These are phyloP conservation scores for Empis livida DNA, from an alignment of 2,888 invertebrate genomes.

Conservation along the genomic window DNA sequence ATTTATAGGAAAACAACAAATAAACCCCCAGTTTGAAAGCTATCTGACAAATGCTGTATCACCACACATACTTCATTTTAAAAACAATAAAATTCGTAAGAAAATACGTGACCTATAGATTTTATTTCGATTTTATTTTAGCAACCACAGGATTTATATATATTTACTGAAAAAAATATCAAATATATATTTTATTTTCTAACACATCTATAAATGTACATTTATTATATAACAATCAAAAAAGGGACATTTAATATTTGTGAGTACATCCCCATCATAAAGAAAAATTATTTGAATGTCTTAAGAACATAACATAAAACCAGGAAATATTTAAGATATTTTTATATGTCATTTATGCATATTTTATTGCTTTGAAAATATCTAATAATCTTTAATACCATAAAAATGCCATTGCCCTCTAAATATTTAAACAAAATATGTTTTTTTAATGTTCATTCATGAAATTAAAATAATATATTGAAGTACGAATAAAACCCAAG, in stretches of 20 bases:
- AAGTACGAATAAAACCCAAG: too few relatives aligned
- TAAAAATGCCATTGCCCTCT: too few relatives aligned
- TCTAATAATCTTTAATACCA: too few relatives aligned
- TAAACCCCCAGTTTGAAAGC: background rate
- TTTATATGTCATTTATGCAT: background rate
- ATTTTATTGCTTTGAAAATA: background rate
- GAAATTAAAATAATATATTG: too few relatives aligned
- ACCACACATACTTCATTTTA: background rate
- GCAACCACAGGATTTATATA: background rate
- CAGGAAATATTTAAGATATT: background rate
- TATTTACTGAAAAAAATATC: background rate
- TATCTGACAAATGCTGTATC: background rate
- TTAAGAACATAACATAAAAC: background rate
- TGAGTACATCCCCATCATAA: too few relatives aligned
- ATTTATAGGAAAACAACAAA: background rate
- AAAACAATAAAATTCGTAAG: background rate
- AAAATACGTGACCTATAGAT: conserved; percentile 35
- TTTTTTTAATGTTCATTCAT: too few relatives aligned
- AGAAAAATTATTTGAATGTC: too few relatives aligned
- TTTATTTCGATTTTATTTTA: conserved; percentile 32
- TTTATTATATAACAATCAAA: background rate
- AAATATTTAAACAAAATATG: too few relatives aligned
- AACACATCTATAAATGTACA: background rate
- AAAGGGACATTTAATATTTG: too few relatives aligned
- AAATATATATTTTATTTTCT: background rate